A percentile compares a stretch with the other conserved stretches of the same genome.
phyloP scores from a whole-genome alignment of 1,140 invertebrate genomes.

The Doryteuthis pealeii region DNA sequence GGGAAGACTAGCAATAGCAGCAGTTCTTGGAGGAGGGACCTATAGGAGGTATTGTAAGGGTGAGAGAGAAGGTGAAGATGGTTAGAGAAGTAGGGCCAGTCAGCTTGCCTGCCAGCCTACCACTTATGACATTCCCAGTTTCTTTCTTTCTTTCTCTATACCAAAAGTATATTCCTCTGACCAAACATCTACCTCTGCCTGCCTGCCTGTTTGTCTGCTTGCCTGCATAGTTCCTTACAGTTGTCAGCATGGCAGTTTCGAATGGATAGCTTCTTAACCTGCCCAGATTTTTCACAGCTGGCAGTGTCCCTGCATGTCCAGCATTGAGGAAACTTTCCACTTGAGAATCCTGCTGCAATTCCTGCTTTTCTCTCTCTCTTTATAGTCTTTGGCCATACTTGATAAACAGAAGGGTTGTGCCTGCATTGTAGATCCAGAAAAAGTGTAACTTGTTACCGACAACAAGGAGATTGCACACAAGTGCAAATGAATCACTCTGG shows the following conservation, averaged over 20 bases:
- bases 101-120: not conserved
- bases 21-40: not conserved
- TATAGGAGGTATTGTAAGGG: not conserved
- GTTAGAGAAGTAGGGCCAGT: not conserved
- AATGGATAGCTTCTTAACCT: too few species aligned
- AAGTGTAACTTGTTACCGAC: too few species aligned
- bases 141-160: not conserved
- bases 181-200: slow-evolving; percentile 3
- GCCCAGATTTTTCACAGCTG: too few species aligned
- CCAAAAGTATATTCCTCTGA: not conserved
- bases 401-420: too few species aligned
- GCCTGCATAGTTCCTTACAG: not conserved
- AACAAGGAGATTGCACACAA: too few species aligned
- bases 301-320: too few species aligned
- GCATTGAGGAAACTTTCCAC: too few species aligned
- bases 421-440: too few species aligned
- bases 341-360: too few species aligned
- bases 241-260: not conserved
- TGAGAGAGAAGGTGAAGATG: not conserved
- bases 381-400: too few species aligned
- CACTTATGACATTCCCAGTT: not conserved
- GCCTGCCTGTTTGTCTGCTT: not conserved
- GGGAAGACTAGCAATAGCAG: not conserved
- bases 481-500: too few species aligned
- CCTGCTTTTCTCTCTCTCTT: too few species aligned